These are phyloP conservation scores for Mylabris sibirica DNA, from an alignment of 2,888 invertebrate genomes.

Conservation along the genomic window DNA sequence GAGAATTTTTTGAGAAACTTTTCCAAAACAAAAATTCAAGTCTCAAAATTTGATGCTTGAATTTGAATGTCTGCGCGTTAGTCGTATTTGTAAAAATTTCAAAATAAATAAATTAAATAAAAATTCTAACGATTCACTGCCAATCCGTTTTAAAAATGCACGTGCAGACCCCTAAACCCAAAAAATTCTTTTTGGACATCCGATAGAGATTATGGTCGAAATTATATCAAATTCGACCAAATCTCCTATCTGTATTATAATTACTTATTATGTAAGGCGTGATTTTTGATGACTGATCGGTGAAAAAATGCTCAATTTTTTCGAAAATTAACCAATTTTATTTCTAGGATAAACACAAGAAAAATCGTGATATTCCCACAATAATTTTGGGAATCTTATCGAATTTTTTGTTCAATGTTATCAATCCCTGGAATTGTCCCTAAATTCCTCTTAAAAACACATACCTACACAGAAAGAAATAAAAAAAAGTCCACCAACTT, in stretches of 20 bases:
- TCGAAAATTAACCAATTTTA: not conserved
- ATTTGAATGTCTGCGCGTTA: constrained; percentile 49
- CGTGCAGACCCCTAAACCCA: not conserved
- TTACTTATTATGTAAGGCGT: not conserved
- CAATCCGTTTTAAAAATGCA: constrained; percentile 50
- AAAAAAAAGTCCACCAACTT: not conserved
- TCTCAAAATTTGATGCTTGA: constrained; percentile 27
- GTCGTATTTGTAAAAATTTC: constrained; percentile 37
- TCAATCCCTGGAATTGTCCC: not conserved
- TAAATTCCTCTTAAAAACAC: not conserved
- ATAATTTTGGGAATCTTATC: too few species aligned
- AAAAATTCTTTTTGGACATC: not conserved
- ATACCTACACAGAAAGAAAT: too few species aligned
- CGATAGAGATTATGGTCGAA: not conserved
- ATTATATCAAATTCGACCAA: not conserved
- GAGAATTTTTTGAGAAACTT: constrained; percentile 20
- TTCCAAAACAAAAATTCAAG: constrained; percentile 18
- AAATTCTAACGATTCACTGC: constrained; percentile 60
- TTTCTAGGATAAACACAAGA: not conserved
- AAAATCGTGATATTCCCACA: not conserved
- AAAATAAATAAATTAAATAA: constrained; percentile 39
- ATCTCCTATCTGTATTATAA: not conserved
- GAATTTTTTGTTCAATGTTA: too few species aligned
- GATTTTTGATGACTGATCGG: not conserved
- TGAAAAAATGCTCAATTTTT: constrained; percentile 3